Evolutionary conservation across 2,797 vertebrate genomes (phyloP).

Genomic region (Coranthus polyacanthus): DNA sequence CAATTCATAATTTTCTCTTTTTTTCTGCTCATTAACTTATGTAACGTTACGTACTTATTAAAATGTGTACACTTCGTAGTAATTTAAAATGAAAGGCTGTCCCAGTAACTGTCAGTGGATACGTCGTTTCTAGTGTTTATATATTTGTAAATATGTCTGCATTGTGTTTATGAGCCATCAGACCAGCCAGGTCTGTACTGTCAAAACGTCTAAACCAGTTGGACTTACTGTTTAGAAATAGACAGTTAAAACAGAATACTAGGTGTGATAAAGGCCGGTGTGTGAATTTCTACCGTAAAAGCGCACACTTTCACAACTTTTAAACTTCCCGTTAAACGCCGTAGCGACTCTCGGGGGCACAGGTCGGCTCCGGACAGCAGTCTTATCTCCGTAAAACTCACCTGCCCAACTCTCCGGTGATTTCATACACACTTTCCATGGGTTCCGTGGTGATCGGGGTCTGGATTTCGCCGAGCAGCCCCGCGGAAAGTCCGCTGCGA

Average conservation of each 20-base stretch:
- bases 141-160: neutral
- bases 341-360: accelerated
- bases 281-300: no score
- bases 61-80: neutral
- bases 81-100: neutral
- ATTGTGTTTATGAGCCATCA: neutral
- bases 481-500: constrained; percentile 83
- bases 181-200: neutral
- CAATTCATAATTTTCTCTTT: neutral
- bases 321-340: neutral
- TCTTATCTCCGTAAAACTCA: constrained; percentile 69
- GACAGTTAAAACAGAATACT: no score
- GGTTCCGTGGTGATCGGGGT: constrained; percentile 88
- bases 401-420: constrained; percentile 92
- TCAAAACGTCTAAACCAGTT: neutral
- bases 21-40: no score
- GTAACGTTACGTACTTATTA: neutral
- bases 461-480: constrained; percentile 87
- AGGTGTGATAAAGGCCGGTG: no score
- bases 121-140: neutral
- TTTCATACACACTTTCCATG: constrained; percentile 87
- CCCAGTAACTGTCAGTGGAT: neutral
- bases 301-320: neutral
- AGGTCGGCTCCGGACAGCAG: neutral
- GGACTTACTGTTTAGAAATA: neutral